phyloP scores from a whole-genome alignment of 2,888 invertebrate genomes.

The Polymixis flavicincta region DNA sequence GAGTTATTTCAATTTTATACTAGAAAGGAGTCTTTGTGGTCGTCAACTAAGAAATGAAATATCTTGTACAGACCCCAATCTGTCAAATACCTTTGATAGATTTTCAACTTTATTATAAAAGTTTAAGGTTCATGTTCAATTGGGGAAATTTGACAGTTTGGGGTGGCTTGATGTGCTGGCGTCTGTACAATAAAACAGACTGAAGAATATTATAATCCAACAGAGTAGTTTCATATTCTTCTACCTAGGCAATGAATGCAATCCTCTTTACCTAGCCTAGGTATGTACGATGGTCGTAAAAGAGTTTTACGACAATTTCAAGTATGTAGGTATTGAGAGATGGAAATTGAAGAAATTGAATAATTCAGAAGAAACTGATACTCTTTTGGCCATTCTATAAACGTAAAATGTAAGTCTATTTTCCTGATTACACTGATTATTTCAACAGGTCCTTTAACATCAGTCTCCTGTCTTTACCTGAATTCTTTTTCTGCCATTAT shows the following conservation, averaged over 20 bases:
- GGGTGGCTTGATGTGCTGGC: no score
- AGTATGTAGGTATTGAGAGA: not conserved
- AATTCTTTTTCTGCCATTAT: not conserved
- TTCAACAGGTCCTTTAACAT: not conserved
- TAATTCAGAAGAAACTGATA: not conserved
- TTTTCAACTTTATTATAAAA: no score
- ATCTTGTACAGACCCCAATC: not conserved
- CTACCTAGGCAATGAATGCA: not conserved
- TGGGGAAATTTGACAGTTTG: no score
- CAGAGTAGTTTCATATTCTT: not conserved
- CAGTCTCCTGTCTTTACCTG: not conserved
- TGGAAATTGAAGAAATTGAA: not conserved
- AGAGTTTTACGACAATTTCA: not conserved
- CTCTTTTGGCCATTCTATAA: not conserved
- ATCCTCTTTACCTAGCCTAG: constrained; percentile 1
- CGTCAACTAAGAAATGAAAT: not conserved
- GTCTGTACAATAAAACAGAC: not conserved
- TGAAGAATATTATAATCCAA: constrained; percentile 15
- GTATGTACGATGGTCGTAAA: not conserved
- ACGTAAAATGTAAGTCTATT: not conserved
- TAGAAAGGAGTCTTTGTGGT: not conserved
- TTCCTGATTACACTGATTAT: not conserved
- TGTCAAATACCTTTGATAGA: no score
- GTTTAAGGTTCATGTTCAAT: no score
- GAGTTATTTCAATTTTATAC: not conserved